A percentile compares a stretch with the other conserved stretches of the same genome.
phyloP scores from a whole-genome alignment of 2,797 vertebrate species.

The Tokudaia tokunoshimensis region DNA sequence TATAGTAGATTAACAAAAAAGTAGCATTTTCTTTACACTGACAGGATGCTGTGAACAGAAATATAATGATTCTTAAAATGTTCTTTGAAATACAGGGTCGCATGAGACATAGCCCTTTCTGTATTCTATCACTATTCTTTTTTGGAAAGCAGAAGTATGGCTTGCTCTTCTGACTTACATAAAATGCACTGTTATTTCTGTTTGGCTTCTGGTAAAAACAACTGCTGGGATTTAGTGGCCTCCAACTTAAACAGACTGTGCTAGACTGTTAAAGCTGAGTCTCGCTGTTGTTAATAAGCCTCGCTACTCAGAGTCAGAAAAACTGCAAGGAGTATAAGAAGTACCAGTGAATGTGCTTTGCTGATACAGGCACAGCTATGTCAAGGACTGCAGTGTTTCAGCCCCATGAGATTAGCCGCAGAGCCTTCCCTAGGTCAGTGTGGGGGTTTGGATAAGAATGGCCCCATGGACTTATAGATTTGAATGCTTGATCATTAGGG shows the following conservation, averaged over 20 bases:
- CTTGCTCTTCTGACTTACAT: not conserved
- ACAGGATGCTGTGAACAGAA: not conserved
- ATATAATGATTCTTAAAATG: constrained; percentile 14
- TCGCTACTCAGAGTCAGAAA: not conserved
- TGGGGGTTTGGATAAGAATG: not conserved
- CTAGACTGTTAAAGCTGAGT: constrained; percentile 6
- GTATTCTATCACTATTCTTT: not conserved
- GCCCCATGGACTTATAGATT: too few species aligned
- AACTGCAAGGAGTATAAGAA: not conserved
- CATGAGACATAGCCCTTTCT: not conserved
- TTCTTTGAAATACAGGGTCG: constrained; percentile 26
- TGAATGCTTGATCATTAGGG: not conserved
- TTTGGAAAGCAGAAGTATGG: not conserved
- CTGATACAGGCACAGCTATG: not conserved
- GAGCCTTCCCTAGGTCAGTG: not conserved
- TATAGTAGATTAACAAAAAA: not conserved
- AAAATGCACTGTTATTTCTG: not conserved
- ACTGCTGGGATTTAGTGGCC: constrained; percentile 43
- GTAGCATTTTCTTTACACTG: not conserved
- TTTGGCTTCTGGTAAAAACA: constrained; percentile 71
- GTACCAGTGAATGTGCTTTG: not conserved
- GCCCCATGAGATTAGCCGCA: not conserved
- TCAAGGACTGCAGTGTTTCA: not conserved
- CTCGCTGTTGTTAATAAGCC: constrained; percentile 45
- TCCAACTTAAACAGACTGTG: constrained; percentile 21